These are phyloP conservation scores for Spermophilus dauricus DNA, from an alignment of 2,113 vertebrate genomes.

Conservation along the genomic window DNA sequence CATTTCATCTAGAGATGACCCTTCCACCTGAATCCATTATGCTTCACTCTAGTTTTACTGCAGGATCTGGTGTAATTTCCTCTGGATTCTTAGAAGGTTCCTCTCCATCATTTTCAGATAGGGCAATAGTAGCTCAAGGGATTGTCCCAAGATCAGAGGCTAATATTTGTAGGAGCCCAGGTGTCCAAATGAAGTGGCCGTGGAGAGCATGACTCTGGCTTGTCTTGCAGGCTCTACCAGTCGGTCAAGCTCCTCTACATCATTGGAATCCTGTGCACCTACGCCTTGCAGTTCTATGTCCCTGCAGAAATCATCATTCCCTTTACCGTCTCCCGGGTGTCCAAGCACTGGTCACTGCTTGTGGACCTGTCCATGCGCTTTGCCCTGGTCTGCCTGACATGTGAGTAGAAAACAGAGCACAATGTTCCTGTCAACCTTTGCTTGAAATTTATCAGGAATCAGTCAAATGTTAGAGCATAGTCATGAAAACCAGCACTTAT, in stretches of 20 bases:
- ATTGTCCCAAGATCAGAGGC: not conserved
- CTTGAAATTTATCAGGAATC: not conserved
- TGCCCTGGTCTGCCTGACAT: conserved; percentile 92
- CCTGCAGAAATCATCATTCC: conserved; percentile 96
- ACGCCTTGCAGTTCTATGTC: conserved; percentile 97
- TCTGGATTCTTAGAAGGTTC: not conserved
- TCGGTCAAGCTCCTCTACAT: conserved; percentile 95
- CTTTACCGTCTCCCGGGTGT: conserved; percentile 84
- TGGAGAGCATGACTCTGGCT: not conserved
- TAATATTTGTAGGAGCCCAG: not conserved
- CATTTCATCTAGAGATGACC: not conserved
- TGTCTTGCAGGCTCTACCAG: conserved; percentile 94
- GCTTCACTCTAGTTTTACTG: not conserved
- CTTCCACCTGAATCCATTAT: not conserved
- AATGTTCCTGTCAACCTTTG: not conserved
- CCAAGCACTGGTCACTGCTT: conserved; percentile 87
- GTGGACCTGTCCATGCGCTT: conserved; percentile 92
- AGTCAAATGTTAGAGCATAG: not conserved
- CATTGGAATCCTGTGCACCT: conserved; percentile 96
- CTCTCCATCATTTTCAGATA: not conserved
- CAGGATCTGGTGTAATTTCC: not conserved
- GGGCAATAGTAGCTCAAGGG: not conserved
- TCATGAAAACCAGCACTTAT: not conserved
- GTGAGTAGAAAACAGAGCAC: conserved; percentile 89
- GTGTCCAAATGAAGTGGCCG: not conserved